Percentiles rank a stretch among this genome's conserved stretches.
phyloP scores from a whole-genome alignment of 2,797 vertebrate species.

The Melopsittacus undulatus region DNA sequence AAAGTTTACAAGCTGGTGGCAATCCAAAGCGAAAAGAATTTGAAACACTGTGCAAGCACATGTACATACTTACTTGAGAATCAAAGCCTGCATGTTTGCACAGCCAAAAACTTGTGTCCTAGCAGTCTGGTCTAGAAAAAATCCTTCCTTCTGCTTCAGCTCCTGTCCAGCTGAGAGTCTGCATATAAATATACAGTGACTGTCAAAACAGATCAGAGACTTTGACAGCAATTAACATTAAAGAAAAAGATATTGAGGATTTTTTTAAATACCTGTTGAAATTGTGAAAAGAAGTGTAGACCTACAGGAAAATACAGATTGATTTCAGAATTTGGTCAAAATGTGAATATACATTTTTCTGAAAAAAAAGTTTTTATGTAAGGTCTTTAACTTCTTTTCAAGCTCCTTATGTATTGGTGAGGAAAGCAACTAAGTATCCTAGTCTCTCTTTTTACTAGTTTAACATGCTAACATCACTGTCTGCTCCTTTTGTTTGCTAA shows the following conservation, averaged over 20 bases:
- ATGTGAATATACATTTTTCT: neutral
- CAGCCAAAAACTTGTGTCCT: neutral
- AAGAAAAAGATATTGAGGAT: neutral
- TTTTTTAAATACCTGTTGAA: neutral
- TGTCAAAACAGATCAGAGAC: neutral
- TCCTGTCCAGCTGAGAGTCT: neutral
- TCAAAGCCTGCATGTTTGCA: neutral
- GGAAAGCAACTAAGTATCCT: neutral
- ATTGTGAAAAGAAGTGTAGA: neutral
- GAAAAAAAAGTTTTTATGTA: neutral
- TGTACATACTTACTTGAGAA: neutral
- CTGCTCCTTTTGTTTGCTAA: neutral
- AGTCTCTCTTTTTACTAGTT: neutral
- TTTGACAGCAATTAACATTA: neutral
- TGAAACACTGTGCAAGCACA: neutral
- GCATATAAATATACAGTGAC: neutral
- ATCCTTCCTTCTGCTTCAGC: constrained; percentile 11
- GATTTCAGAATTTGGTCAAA: neutral
- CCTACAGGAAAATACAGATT: neutral
- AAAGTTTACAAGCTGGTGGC: constrained; percentile 30
- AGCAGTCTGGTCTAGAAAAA: neutral
- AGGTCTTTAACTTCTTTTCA: neutral
- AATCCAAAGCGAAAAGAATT: constrained; percentile 29
- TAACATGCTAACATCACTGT: neutral
- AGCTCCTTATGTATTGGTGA: neutral